phyloP scores from a whole-genome alignment of 2,888 invertebrate species.

The Archips crataeganus region DNA sequence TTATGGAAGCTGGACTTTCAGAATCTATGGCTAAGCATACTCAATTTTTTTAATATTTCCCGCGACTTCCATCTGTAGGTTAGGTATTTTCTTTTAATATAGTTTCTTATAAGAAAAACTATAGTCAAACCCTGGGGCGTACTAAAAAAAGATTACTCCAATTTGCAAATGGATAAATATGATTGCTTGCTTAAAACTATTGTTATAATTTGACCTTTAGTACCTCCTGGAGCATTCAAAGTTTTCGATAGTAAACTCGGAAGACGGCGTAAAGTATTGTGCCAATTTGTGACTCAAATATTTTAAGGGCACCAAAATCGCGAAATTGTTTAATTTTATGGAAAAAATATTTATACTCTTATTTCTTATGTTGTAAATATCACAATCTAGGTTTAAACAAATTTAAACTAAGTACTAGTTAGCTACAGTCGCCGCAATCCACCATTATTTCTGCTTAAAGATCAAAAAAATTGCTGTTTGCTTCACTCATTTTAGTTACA shows the following conservation, averaged over 20 bases:
- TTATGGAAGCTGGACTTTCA: constrained; percentile 48
- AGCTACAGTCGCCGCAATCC: background rate
- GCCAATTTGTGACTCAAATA: too few species aligned
- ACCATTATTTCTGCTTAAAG: background rate
- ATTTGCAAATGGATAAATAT: too few species aligned
- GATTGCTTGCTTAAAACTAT: too few species aligned
- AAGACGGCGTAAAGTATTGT: too few species aligned
- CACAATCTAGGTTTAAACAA: background rate
- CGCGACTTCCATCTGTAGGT: background rate
- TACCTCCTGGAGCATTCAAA: too few species aligned
- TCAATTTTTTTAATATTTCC: background rate
- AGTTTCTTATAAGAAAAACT: too few species aligned
- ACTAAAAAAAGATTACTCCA: background rate
- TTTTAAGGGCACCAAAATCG: too few species aligned
- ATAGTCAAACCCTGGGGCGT: background rate
- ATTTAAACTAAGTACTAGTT: background rate
- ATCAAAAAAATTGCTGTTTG: background rate
- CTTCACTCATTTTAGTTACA: background rate
- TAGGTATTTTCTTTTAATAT: background rate
- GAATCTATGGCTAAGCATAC: background rate
- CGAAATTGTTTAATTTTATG: too few species aligned
- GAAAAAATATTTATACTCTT: background rate
- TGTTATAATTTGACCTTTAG: too few species aligned
- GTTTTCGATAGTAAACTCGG: too few species aligned
- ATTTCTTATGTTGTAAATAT: background rate